Evolutionary conservation across 2,797 vertebrate genomes (phyloP).

Genomic region (Leptoclinus maculatus): DNA sequence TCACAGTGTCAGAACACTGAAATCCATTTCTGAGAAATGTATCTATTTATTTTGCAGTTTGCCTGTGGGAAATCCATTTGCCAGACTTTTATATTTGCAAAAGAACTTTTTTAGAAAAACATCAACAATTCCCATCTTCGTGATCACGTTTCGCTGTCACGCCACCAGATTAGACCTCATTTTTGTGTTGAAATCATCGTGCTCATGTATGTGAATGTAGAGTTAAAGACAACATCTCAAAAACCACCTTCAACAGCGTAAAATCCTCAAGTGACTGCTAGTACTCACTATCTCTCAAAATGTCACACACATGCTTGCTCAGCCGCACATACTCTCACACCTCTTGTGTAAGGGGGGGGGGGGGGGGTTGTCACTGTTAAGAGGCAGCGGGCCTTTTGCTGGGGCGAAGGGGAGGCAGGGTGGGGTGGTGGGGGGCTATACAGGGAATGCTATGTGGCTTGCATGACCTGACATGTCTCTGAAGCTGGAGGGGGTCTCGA

Average conservation of each 20-base stretch:
- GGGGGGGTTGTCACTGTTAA: slow-evolving; percentile 60
- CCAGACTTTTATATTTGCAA: background rate
- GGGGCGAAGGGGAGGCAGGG: slow-evolving; percentile 34
- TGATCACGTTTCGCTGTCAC: background rate
- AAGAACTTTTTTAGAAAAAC: background rate
- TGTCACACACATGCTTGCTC: slow-evolving; percentile 59
- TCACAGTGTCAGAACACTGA: slow-evolving; percentile 20
- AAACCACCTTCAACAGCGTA: slow-evolving; percentile 10
- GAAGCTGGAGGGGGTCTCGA: slow-evolving; percentile 87
- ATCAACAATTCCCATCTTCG: background rate
- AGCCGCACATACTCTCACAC: slow-evolving; percentile 66
- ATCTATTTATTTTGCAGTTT: background rate
- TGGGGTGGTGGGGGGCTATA: slow-evolving; percentile 71
- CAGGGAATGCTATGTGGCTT: slow-evolving; percentile 86
- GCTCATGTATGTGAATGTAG: background rate
- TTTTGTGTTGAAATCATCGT: background rate
- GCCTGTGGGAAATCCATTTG: slow-evolving; percentile 5
- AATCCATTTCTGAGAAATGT: background rate
- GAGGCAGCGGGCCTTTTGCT: slow-evolving; percentile 72
- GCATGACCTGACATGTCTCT: slow-evolving; percentile 89
- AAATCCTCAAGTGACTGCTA: slow-evolving; percentile 56
- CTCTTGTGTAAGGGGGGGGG: slow-evolving; percentile 68
- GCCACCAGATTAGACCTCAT: background rate
- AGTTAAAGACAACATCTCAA: slow-evolving; percentile 13
- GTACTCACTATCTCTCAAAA: slow-evolving; percentile 55